phyloP scores from a whole-genome alignment of 2,888 invertebrate species.

The Volucella zonaria region DNA sequence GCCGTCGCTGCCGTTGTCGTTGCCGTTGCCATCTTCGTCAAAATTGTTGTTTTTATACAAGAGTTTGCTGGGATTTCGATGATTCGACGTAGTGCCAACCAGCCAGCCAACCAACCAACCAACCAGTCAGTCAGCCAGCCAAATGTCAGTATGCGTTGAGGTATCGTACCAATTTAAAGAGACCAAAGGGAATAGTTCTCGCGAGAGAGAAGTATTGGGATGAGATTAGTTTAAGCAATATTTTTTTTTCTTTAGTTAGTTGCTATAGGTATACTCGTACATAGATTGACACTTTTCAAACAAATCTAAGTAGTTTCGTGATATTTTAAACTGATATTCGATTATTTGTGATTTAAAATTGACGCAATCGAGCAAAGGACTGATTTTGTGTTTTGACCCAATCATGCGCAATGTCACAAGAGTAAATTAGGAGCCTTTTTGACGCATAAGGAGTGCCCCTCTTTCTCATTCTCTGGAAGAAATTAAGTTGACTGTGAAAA shows the following conservation, averaged over 20 bases:
- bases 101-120: constrained; percentile 25
- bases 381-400: neutral
- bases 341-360: constrained; percentile 25
- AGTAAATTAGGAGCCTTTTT: constrained; percentile 39
- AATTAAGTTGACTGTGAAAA: constrained; percentile 19
- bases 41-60: constrained; percentile 39
- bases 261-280: neutral
- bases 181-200: constrained; percentile 19
- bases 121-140: too few species aligned
- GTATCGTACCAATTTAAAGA: neutral
- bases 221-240: neutral
- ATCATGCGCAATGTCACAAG: constrained; percentile 51
- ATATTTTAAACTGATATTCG: neutral
- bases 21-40: constrained; percentile 14
- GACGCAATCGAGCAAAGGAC: constrained; percentile 52
- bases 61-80: constrained; percentile 58
- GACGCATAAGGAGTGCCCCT: constrained; percentile 70
- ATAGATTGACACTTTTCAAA: too few species aligned
- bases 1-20: constrained; percentile 2
- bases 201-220: constrained; percentile 11
- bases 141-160: constrained; percentile 5
- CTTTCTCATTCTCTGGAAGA: constrained; percentile 11
- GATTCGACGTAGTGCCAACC: constrained; percentile 62
- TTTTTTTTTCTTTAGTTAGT: neutral
- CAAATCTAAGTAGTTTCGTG: neutral